Conservation (phyloP, 1,140 invertebrate genomes). For the Ips typographus region DNA sequence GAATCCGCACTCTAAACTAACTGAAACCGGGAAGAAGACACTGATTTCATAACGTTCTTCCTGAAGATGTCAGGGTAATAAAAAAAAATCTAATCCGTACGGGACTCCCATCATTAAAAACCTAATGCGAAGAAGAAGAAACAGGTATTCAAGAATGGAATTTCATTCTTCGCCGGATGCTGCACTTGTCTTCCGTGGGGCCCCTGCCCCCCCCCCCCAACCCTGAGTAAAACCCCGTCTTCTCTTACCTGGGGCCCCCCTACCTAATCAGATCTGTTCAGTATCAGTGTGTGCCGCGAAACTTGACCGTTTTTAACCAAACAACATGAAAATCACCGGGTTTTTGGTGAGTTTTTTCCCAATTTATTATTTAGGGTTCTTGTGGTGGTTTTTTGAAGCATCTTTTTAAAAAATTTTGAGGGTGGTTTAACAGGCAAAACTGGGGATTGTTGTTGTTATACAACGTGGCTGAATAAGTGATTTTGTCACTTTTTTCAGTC, state of each 20-base stretch:
- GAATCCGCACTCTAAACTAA: too few species aligned
- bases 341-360: conserved; percentile 32
- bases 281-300: conserved; percentile 29
- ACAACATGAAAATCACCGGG: conserved; percentile 30
- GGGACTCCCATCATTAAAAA: too few species aligned
- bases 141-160: conserved; percentile 6
- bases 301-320: conserved; percentile 22
- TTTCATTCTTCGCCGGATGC: conserved; percentile 20
- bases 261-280: conserved; percentile 18
- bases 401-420: too few species aligned
- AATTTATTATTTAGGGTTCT: conserved; percentile 1
- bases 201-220: conserved; percentile 9
- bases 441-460: too few species aligned
- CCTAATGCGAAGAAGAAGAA: neutral
- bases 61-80: too few species aligned
- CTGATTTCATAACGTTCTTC: too few species aligned
- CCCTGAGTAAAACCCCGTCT: conserved; percentile 23
- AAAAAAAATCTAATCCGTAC: too few species aligned
- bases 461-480: too few species aligned
- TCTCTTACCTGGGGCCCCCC: conserved; percentile 31
- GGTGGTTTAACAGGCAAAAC: too few species aligned
- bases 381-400: neutral
- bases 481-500: too few species aligned
- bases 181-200: conserved; percentile 21
- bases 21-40: too few species aligned